Evolutionary conservation across 2,797 vertebrate species (phyloP), one percentile per base, ranked within the genome.

Genomic region (Protonibea diacanthus): DNA sequence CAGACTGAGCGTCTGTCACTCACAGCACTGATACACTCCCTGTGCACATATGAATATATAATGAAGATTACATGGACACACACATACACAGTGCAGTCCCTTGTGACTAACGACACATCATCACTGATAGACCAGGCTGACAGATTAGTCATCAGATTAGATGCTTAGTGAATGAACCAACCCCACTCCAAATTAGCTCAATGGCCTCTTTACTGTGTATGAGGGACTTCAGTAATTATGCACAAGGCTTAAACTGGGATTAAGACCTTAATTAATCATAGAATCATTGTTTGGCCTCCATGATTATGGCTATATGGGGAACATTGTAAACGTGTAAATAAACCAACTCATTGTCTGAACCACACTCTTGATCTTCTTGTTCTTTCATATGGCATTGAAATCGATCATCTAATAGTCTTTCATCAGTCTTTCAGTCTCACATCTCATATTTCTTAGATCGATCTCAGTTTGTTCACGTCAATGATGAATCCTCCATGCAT

Each of bases 101-200:
- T 6, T 18, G 69, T 74, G 77, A 78, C 70, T 75, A 68, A 76
- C 48, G 55, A 25, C 42, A 62, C 52, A 70, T 66, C 65, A 44
- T 25, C 7, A 47, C 56, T 52, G 66, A 61, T 10, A 27, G 60
- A 61, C 25, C 68, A 53, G 25, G 56, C 12, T 6, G 40, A 69
- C 64, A 83, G 63, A 84, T 82, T 75, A 87, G 83, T 84, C 84
- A 81, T 77, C 78, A 77, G 71, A 88, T 85, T 76, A 81, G 68
- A 59, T 56, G 70, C 27, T 25, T 62, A 82, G 69, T 73, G 81
- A 76, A 69, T 82, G 61, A 77, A 82, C 69, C 69, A 67, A 23
- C 58, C 51, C 55, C 45, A 23, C 55, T 76, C 18, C 45, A 66
- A 60, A 86, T 83, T 68, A 82, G 74, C 82, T 81, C 74, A 65